A percentile compares a stretch with the other conserved stretches of the same genome.
Conservation (phyloP, 2,113 vertebrate species). For the Parus major region DNA sequence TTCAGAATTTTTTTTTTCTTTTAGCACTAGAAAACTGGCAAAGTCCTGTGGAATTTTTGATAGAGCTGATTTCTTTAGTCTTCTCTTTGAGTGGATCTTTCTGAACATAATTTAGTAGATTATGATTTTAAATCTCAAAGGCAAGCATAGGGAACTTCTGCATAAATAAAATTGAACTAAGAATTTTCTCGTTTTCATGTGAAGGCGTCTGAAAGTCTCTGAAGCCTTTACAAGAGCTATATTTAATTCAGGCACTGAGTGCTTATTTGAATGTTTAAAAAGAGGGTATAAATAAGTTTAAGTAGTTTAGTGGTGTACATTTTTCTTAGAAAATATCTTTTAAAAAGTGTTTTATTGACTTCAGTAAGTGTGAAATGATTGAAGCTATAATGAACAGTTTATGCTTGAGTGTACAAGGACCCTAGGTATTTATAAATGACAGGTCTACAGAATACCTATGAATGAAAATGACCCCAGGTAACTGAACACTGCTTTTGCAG, state of each 20-base stretch:
- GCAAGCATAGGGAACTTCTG: not conserved
- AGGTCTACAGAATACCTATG: conserved; percentile 62
- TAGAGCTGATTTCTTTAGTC: not conserved
- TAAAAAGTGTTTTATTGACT: conserved; percentile 42
- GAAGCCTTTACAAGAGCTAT: conserved; percentile 10
- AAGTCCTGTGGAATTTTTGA: not conserved
- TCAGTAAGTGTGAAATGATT: conserved; percentile 58
- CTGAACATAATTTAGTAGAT: not conserved
- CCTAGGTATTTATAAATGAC: conserved; percentile 61
- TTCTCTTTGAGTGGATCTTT: conserved; percentile 1
- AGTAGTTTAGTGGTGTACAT: conserved; percentile 11
- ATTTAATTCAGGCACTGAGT: conserved; percentile 34
- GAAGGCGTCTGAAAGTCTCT: conserved; percentile 30
- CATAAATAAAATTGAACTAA: conserved; percentile 37
- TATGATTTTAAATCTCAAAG: conserved; percentile 37
- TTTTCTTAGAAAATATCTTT: conserved; percentile 45
- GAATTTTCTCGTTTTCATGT: conserved; percentile 31
- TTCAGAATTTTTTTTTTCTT: not conserved
- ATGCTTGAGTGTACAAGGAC: conserved; percentile 56
- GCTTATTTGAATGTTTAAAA: conserved; percentile 47
- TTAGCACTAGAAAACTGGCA: not conserved
- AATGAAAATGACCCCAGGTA: conserved; percentile 73
- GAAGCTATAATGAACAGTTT: conserved; percentile 69
- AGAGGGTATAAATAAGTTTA: conserved; percentile 24
- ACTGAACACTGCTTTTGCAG: conserved; percentile 37